Evolutionary conservation across 92 coral and sea anemone genomes (phyloP), one percentile per base, ranked within the genome.

Genomic region (Parazoanthus darwini): DNA sequence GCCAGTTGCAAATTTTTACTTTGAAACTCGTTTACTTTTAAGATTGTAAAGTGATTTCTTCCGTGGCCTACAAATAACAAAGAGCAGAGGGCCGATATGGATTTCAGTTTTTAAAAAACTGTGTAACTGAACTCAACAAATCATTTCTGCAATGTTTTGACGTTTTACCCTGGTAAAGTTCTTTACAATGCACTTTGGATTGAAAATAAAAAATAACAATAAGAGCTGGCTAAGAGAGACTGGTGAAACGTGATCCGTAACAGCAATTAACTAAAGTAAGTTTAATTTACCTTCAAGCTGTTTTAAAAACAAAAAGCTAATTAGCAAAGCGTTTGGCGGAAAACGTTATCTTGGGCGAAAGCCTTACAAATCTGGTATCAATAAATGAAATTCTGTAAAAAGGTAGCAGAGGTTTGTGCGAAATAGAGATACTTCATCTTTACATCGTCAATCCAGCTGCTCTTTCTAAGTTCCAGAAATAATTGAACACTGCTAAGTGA

Each of bases 231-330:
- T 22, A 39, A 23, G 29, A 37, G 42, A 6, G 48, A 39, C 67
- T n/a, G 26, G 42, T 33, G 67, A 79, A 79, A 50, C 33, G 37
- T 79, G 67, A 79, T n/a, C 82, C 22, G 65, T 14, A 33, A 33
- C 22, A 14, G 65, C 67, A 79, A 79, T 79, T 79, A 79, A 48
- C 67, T 54, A 26, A 79, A 48, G 42, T 13, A 25, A 79, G 35
- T 1, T 26, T n/a, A 20, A 67, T 79, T 79, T 79, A 50, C 82
- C n/a, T 79, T 79, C 44, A 23, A 46, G 82, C 37, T 50, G 82
- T 44, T 48, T 29, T 29, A 29, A 29, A 73, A 73, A 25, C 26
- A 79, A 79, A 29, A 46, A 25, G 37, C 35, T 79, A 79, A 50
- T 79, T 54, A 79, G 14, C 59, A 44, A 79, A 4, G 36, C 7